These are phyloP conservation scores for Phyto melanocephala DNA, from an alignment of 2,888 invertebrate species.

Conservation along the genomic window DNA sequence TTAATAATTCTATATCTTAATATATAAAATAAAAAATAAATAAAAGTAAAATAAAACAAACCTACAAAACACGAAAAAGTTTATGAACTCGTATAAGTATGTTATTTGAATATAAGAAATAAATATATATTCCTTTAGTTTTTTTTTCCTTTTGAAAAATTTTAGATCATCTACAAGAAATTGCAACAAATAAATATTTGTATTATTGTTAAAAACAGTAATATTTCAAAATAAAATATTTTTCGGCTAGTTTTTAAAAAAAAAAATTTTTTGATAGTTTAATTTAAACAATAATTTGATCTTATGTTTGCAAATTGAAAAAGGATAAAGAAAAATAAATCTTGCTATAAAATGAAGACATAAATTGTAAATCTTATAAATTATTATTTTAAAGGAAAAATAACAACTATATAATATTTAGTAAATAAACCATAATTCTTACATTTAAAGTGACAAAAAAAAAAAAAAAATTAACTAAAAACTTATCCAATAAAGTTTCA, in stretches of 20 bases:
- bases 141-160: neutral
- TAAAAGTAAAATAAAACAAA: neutral
- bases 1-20: constrained; percentile 37
- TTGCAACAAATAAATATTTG: neutral
- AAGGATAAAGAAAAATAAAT: neutral
- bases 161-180: neutral
- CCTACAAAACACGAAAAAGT: neutral
- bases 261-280: neutral
- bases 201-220: no score
- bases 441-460: neutral
- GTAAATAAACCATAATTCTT: no score
- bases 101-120: neutral
- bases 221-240: no score
- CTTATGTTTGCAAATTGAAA: neutral
- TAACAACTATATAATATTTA: no score
- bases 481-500: no score
- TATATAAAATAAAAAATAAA: neutral
- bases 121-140: constrained; percentile 1
- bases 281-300: neutral
- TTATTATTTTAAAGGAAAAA: no score
- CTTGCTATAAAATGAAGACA: constrained; percentile 5
- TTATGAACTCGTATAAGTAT: neutral
- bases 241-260: no score
- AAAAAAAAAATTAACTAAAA: no score
- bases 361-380: no score